phyloP scores from a whole-genome alignment of 2,797 vertebrate species.

The Bryconaethiops microstoma region DNA sequence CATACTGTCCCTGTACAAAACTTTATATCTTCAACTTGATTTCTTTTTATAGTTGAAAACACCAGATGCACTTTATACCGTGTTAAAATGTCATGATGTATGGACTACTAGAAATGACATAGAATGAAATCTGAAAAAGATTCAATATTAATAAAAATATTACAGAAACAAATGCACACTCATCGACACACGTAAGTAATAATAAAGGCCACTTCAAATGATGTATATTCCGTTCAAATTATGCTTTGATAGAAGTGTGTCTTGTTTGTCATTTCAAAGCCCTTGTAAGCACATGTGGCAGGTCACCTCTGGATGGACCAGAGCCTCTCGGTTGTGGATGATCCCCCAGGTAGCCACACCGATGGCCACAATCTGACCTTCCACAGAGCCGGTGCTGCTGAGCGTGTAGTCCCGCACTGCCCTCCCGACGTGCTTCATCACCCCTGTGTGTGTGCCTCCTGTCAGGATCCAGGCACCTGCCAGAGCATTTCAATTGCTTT shows the following conservation, averaged over 20 bases:
- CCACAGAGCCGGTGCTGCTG: constrained; percentile 74
- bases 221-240: no score
- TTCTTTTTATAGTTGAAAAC: no score
- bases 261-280: not conserved
- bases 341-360: constrained; percentile 93
- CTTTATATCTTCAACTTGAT: no score
- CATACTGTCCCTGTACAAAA: not conserved
- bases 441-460: constrained; percentile 89
- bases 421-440: constrained; percentile 96
- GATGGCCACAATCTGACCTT: constrained; percentile 84
- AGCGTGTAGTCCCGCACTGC: constrained; percentile 86
- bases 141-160: no score
- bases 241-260: no score
- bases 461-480: constrained; percentile 97
- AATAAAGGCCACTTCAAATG: no score
- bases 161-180: no score
- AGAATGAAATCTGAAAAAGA: no score
- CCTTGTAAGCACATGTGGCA: not conserved
- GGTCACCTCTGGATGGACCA: constrained; percentile 70
- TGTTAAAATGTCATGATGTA: no score
- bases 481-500: not conserved
- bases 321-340: constrained; percentile 82
- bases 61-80: no score
- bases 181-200: no score
- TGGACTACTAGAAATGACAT: no score